Conservation (phyloP, 92 coral and sea anemone species). For the Phenganax marumi region DNA sequence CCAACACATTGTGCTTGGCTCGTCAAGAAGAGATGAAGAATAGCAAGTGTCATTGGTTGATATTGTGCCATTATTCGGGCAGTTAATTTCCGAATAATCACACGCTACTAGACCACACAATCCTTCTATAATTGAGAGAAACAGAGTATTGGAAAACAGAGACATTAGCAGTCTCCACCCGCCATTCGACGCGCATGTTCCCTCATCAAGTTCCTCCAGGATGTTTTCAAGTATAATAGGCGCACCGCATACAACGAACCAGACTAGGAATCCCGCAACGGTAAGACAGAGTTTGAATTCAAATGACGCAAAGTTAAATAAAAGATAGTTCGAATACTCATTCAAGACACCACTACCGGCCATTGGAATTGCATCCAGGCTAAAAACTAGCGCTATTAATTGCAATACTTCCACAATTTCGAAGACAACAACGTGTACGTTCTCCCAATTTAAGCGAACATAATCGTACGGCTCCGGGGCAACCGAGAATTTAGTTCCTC, state of each 20-base stretch:
- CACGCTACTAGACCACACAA: conserved; percentile 84
- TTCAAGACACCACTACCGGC: conserved; percentile 62
- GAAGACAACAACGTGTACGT: conserved; percentile 77
- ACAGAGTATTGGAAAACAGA: conserved; percentile 84
- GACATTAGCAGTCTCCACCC: conserved; percentile 88
- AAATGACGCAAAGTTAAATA: conserved; percentile 82
- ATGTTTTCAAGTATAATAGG: conserved; percentile 91
- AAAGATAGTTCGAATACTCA: conserved; percentile 70
- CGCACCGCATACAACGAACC: conserved; percentile 92
- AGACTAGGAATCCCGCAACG: conserved; percentile 62
- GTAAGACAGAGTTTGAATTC: conserved; percentile 83
- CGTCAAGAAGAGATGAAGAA: conserved; percentile 67
- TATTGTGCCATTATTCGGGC: conserved; percentile 16
- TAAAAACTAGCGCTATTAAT: conserved; percentile 82
- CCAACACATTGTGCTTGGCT: conserved; percentile 76
- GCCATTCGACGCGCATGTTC: conserved; percentile 80
- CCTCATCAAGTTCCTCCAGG: conserved; percentile 67
- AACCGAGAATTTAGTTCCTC: conserved; percentile 47
- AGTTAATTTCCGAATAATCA: conserved; percentile 52
- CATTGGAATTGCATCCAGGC: conserved; percentile 77
- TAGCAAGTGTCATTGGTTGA: conserved; percentile 24
- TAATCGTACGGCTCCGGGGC: conserved; percentile 83
- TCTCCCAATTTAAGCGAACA: conserved; percentile 93
- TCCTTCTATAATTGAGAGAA: conserved; percentile 89
- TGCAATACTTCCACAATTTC: conserved; percentile 89